Evolutionary conservation across 1,140 invertebrate species (phyloP), one percentile per base, ranked within the genome.

Genomic region (Andricus grossulariae): DNA sequence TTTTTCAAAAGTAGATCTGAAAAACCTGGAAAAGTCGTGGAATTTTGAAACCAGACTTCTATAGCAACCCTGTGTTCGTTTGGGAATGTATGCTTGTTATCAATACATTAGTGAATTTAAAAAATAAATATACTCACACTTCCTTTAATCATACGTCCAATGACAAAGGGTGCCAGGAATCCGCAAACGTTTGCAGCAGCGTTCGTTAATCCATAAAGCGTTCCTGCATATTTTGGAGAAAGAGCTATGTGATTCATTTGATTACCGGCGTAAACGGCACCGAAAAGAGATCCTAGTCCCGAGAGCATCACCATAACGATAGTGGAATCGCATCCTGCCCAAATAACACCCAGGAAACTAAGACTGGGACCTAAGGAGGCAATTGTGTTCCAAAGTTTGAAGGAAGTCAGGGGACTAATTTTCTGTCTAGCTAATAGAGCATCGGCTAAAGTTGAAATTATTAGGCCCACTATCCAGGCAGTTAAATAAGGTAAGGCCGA

Each of bases 171-270:
- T 51, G 96, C 96, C 66, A 98, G 87, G 86, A 98, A 97, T 15
- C 97, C 97, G 82, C 96, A 97, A 50, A 96, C 93, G 85, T 97
- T 98, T 5, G 96, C 94, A 19, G 96, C 94, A 0, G 96, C 96
- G 90, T 98, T 98, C 10, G 96, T 97, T 19, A 98, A 94, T 6
- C 97, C 97, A 90, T 97, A 97, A 92, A 98, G 94, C 1, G 95
- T 96, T 82, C 97, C 96, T 12, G 97, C 97, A 89, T 94, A 96
- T 87, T 94, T 94, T 10, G 96, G 96, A 80, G 96, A 97, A 55
- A 98, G 92, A 60, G 97, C 95, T 60, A 98, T 95, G 87, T 97
- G 97, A 89, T 98, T 98, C 94, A 96, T 96, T 83, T 96, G 95
- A 87, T 96, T 96, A 19, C 95, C 96, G 8, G 95, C 94, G 84